Percentiles rank a stretch among this genome's conserved stretches.
phyloP scores from a whole-genome alignment of 2,797 vertebrate genomes.

The Cercopithecus hamlyni region DNA sequence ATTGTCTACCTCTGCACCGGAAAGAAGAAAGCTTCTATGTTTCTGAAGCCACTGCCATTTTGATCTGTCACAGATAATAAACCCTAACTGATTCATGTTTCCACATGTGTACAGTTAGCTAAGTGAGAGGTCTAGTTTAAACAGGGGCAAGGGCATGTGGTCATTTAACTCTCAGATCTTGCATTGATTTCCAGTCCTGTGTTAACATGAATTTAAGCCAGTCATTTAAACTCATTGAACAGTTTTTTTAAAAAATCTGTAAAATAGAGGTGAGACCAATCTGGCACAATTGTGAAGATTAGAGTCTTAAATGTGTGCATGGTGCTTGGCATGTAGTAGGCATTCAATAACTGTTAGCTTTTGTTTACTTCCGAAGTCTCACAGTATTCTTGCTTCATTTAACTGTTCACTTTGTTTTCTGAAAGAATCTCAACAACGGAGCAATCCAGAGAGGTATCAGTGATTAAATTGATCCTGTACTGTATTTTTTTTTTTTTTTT shows the following conservation, averaged over 20 bases:
- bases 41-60: not conserved
- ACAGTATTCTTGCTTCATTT: not conserved
- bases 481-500: not conserved
- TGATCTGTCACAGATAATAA: not conserved
- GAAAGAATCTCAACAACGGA: not conserved
- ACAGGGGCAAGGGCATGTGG: not conserved
- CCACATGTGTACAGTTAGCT: not conserved
- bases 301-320: not conserved
- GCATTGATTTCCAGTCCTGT: not conserved
- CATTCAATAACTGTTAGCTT: not conserved
- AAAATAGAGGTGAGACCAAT: not conserved
- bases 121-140: not conserved
- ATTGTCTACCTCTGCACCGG: not conserved
- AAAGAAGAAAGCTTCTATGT: not conserved
- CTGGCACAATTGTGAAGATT: not conserved
- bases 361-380: not conserved
- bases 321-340: not conserved
- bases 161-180: not conserved
- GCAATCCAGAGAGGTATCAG: not conserved
- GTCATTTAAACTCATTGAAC: not conserved
- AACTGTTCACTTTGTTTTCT: constrained; percentile 19
- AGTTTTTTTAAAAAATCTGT: not conserved
- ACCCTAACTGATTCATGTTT: not conserved
- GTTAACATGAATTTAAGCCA: not conserved
- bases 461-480: not conserved